These are phyloP conservation scores for Cavia aperea DNA, from an alignment of 2,113 vertebrate genomes.

Conservation along the genomic window DNA sequence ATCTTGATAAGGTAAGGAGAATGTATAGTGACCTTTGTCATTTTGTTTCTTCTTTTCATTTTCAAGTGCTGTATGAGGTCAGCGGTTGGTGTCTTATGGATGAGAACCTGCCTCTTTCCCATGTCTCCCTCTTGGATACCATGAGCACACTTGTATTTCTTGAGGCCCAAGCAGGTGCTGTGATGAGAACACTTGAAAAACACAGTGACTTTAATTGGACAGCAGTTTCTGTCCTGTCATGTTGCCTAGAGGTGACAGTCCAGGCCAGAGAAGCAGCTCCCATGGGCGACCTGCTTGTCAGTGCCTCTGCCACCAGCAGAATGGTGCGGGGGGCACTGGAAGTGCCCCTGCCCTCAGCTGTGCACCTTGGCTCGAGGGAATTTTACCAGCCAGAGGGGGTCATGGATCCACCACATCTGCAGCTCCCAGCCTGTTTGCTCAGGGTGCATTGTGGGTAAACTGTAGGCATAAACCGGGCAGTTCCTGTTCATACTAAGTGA, in stretches of 20 bases:
- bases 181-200: not conserved
- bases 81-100: not conserved
- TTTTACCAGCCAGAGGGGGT: not conserved
- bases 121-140: accelerated
- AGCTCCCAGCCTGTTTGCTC: not conserved
- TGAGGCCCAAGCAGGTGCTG: not conserved
- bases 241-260: not conserved
- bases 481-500: not conserved
- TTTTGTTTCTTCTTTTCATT: not conserved
- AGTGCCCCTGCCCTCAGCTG: not conserved
- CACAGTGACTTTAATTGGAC: not conserved
- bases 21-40: accelerated
- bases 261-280: not conserved
- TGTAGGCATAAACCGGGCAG: not conserved
- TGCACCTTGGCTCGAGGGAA: accelerated
- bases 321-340: not conserved
- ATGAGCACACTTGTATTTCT: not conserved
- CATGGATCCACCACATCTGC: accelerated
- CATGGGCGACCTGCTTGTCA: not conserved
- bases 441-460: accelerated
- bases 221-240: not conserved
- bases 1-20: slow-evolving; percentile 81
- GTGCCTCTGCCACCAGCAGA: not conserved
- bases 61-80: not conserved
- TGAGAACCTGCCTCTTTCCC: accelerated